Evolutionary conservation across 2,797 vertebrate species (phyloP), one percentile per base, ranked within the genome.

Genomic region (Monodelphis domestica): DNA sequence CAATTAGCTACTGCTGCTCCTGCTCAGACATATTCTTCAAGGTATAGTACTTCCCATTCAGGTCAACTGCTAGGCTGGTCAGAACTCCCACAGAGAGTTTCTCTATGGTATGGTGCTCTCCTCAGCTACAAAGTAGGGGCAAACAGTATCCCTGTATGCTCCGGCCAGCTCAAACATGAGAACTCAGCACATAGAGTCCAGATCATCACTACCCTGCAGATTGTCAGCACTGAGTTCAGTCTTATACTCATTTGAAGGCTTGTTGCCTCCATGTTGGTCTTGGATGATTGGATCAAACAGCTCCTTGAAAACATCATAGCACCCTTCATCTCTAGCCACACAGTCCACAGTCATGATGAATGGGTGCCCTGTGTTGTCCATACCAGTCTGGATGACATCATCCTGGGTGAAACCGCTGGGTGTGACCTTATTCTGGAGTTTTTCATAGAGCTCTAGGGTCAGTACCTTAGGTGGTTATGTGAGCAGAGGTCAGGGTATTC

Each of bases 341-440:
- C 99, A 99, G 96, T 99, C 99, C 98, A 99, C 99, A 0, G 99
- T 99, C 99, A 99, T 98, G 97, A 99, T 99, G 98, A 98, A 99
- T 89, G 99, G 99, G 96, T 99, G 99, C 89, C 99, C 99, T 99
- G 97, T 99, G 98, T 99, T 99, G 98, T 99, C 99, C 90, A 99
- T 96, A 97, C 99, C 99, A 52, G 99, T 99, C 98, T 99, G 99
- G 97, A 99, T 99, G 97, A 98, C 97, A 97, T 99, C 99, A 98
- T 99, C 99, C 98, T 99, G 90, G 0, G 99, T 99, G 98, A 99
- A 99, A 97, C 99, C 99, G 94, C 99, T 99, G 92, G 99, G 96
- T 0, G 99, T 99, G 98, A 99, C 95, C 96, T 99, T 99, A 97
- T 98, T 98, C 97, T 99, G 98, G 98, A 99, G 98, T 70, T 98